Conservation (phyloP, 2,113 vertebrate genomes). For the Mesembrinibis cayennensis region DNA sequence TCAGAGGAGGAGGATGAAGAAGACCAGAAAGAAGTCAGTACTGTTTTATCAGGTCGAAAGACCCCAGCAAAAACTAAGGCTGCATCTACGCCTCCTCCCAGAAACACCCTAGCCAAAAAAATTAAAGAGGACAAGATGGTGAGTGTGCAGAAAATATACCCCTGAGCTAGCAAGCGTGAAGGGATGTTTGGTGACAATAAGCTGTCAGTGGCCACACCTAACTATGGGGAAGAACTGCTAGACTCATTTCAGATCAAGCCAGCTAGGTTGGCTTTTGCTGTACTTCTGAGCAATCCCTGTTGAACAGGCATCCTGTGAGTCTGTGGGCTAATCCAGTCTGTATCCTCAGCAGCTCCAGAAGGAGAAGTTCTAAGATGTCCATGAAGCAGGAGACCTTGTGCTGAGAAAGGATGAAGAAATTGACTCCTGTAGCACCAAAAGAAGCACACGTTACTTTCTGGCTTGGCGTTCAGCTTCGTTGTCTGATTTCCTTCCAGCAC, state of each 20-base stretch:
- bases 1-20: constrained; percentile 79
- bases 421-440: not conserved
- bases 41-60: constrained; percentile 14
- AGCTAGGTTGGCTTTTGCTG: not conserved
- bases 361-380: not conserved
- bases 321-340: not conserved
- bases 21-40: not conserved
- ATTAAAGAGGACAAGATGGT: constrained; percentile 73
- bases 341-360: not conserved
- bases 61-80: constrained; percentile 68
- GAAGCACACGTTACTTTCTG: not conserved
- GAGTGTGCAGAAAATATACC: not conserved
- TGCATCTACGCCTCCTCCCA: constrained; percentile 39
- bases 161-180: not conserved
- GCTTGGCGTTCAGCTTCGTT: not conserved
- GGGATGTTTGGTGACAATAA: not conserved
- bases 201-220: not conserved
- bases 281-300: not conserved
- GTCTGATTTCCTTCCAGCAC: not conserved
- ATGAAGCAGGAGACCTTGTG: not conserved
- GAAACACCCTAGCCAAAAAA: constrained; percentile 79
- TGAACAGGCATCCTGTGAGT: not conserved
- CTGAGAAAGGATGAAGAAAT: not conserved
- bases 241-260: not conserved
- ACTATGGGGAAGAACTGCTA: not conserved